These are phyloP conservation scores for Lepidurus couesii DNA, from an alignment of 1,140 invertebrate species.

Conservation along the genomic window DNA sequence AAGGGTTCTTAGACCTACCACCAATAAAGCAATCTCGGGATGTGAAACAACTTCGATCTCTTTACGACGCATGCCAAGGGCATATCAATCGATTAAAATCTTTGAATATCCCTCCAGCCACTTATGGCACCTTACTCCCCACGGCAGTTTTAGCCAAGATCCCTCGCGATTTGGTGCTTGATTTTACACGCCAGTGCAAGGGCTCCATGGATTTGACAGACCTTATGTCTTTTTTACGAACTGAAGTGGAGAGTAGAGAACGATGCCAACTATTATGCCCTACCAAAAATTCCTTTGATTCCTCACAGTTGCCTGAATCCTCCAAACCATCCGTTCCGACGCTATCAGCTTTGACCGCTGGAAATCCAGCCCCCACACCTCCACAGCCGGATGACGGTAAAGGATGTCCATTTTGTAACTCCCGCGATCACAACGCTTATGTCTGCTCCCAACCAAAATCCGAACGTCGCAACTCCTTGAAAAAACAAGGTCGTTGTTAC, in stretches of 20 bases:
- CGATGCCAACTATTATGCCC: no score
- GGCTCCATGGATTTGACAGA: not conserved
- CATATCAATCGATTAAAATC: not conserved
- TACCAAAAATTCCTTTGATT: no score
- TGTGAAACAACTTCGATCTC: not conserved
- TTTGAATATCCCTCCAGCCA: constrained; percentile 16
- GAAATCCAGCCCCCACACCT: not conserved
- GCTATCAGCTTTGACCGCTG: not conserved
- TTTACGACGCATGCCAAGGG: not conserved
- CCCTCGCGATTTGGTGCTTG: constrained; percentile 28
- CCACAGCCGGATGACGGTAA: not conserved
- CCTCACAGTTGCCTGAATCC: not conserved
- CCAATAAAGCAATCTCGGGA: not conserved
- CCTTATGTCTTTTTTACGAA: not conserved
- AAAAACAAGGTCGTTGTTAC: constrained; percentile 16
- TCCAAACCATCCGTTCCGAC: not conserved
- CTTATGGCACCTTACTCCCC: constrained; percentile 30
- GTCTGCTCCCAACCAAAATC: no score
- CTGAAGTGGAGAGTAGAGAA: not conserved
- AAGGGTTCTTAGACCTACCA: not conserved
- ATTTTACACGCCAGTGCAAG: constrained; percentile 5
- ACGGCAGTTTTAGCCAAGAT: constrained; percentile 24
- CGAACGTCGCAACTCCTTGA: not conserved
- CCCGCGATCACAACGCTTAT: no score
- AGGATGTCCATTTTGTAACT: no score